Conservation (phyloP, 2,113 vertebrate genomes). For the Prunella himalayana region DNA sequence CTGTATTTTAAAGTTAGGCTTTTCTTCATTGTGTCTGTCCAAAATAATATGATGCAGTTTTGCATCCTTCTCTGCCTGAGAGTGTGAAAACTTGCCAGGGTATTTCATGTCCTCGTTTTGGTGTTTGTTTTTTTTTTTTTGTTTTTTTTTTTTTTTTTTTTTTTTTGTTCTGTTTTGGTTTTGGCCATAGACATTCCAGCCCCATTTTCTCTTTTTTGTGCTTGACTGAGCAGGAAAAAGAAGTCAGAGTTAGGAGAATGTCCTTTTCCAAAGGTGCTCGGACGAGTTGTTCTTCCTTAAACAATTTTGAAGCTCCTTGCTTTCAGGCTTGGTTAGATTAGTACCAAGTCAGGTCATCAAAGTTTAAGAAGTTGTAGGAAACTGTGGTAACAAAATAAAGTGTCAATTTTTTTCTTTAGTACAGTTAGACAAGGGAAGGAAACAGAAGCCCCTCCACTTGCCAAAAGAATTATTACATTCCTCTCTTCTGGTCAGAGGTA, state of each 20-base stretch:
- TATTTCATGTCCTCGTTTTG: background rate
- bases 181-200: background rate
- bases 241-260: background rate
- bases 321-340: background rate
- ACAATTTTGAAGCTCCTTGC: background rate
- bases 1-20: background rate
- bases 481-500: constrained; percentile 2
- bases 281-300: background rate
- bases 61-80: background rate
- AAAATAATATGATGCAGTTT: background rate
- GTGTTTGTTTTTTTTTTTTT: no score
- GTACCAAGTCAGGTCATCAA: background rate
- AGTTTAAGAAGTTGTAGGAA: background rate
- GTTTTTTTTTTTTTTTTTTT: background rate
- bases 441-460: background rate
- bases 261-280: background rate
- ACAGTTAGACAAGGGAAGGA: background rate
- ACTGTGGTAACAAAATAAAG: background rate
- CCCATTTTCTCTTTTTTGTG: background rate
- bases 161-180: background rate
- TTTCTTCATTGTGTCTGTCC: background rate
- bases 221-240: background rate
- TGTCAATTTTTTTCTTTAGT: background rate
- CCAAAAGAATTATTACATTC: background rate
- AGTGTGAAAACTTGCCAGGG: background rate